A percentile compares a stretch with the other conserved stretches of the same genome.
These are phyloP conservation scores for Gortyna flavago DNA, from an alignment of 2,888 invertebrate species.

Conservation along the genomic window DNA sequence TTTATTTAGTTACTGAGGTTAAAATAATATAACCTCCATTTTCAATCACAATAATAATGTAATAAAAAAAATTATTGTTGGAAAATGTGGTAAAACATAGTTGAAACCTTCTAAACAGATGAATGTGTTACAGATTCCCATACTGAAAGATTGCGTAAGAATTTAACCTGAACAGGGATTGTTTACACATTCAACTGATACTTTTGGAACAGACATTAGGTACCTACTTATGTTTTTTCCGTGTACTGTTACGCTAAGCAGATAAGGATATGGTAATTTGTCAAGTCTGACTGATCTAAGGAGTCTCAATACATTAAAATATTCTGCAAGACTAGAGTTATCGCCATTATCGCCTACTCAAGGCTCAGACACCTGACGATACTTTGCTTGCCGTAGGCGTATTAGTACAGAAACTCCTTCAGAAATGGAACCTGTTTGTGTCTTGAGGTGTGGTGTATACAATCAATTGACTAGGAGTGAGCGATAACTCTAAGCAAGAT, in stretches of 20 bases:
- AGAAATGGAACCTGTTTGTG: conserved; percentile 42
- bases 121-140: not conserved
- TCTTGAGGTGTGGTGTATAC: conserved; percentile 30
- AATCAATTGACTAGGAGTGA: conserved; percentile 25
- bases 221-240: not conserved
- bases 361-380: conserved; percentile 26
- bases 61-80: not conserved
- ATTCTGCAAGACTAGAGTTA: conserved; percentile 23
- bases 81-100: not conserved
- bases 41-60: not conserved
- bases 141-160: not conserved
- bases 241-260: not conserved
- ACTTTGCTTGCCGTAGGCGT: conserved; percentile 41
- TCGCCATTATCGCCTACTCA: conserved; percentile 10
- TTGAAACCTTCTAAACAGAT: not conserved
- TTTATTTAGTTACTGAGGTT: not conserved
- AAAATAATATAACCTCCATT: not conserved
- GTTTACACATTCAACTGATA: not conserved
- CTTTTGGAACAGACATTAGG: not conserved
- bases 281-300: conserved; percentile 1
- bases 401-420: conserved; percentile 35
- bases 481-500: conserved; percentile 18
- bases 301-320: conserved; percentile 33
- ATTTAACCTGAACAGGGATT: not conserved
- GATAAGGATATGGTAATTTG: conserved; percentile 13